These are phyloP conservation scores for Enteromius unitaeniatus DNA, from an alignment of 2,797 vertebrate genomes.

Conservation along the genomic window DNA sequence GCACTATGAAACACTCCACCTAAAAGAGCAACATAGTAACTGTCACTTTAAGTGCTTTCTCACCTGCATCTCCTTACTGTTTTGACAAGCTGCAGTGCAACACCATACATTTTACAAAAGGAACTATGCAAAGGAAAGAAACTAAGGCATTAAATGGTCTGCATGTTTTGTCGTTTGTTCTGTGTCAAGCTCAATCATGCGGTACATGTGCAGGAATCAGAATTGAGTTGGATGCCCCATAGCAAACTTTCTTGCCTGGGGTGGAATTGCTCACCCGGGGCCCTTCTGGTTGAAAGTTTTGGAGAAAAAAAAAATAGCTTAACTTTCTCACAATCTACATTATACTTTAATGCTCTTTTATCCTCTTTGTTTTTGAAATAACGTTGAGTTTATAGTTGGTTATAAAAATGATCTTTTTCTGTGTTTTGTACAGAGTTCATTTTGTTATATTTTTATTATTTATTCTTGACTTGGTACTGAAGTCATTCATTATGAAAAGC, in stretches of 20 bases:
- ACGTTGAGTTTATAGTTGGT: not conserved
- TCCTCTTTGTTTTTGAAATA: not conserved
- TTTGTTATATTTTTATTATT: not conserved
- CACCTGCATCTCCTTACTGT: not conserved
- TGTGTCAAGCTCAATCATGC: slow-evolving; percentile 17
- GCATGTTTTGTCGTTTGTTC: slow-evolving; percentile 2
- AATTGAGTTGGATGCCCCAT: not conserved
- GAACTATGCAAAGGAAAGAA: not conserved
- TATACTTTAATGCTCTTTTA: not conserved
- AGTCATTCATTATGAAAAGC: not conserved
- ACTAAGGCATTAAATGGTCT: not conserved
- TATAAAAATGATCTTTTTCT: not conserved
- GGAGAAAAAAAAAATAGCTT: slow-evolving; percentile 6
- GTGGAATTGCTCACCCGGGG: slow-evolving; percentile 22
- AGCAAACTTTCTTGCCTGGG: slow-evolving; percentile 38
- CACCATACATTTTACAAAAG: not conserved
- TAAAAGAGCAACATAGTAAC: not conserved
- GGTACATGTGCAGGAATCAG: not conserved
- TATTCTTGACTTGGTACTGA: not conserved
- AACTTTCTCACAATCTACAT: not conserved
- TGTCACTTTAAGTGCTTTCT: not conserved
- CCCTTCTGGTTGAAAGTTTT: slow-evolving; percentile 26
- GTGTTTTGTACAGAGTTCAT: not conserved
- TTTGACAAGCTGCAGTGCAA: not conserved
- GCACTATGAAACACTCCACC: not conserved